These are phyloP conservation scores for Xestia xanthographa DNA, from an alignment of 2,888 invertebrate genomes.

Conservation along the genomic window DNA sequence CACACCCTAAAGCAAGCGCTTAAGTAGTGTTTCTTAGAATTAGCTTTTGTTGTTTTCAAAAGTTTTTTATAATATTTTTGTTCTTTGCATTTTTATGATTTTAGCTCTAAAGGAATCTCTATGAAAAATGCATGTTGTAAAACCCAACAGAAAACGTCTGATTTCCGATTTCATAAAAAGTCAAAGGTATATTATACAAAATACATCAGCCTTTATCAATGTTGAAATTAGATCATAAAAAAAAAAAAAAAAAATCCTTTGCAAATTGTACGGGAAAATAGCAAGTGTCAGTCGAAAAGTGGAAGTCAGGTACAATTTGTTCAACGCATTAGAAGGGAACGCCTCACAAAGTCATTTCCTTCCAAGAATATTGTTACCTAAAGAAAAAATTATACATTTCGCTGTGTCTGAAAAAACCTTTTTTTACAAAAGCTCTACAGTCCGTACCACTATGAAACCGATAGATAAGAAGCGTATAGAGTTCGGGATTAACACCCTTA, in stretches of 20 bases:
- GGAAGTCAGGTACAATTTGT: conserved; percentile 27
- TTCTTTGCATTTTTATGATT: conserved; percentile 30
- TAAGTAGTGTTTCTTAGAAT: conserved; percentile 60
- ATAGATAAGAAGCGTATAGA: conserved; percentile 71
- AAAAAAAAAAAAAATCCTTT: too few species aligned
- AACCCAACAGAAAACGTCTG: conserved; percentile 7
- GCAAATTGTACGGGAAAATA: conserved; percentile 16
- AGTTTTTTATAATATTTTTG: conserved; percentile 26
- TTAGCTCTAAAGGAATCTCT: conserved; percentile 6
- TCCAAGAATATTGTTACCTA: conserved; percentile 47
- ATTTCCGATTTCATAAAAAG: not conserved
- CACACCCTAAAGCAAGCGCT: conserved; percentile 39
- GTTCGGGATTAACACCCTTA: conserved; percentile 74
- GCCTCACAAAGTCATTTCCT: conserved; percentile 44
- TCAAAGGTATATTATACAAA: not conserved
- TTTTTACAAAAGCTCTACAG: conserved; percentile 55
- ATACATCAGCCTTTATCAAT: conserved; percentile 22
- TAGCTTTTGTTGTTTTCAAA: conserved; percentile 45
- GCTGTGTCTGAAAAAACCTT: conserved; percentile 59
- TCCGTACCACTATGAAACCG: conserved; percentile 61
- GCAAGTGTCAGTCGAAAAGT: conserved; percentile 6
- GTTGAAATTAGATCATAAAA: conserved; percentile 32
- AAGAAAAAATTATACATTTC: conserved; percentile 56
- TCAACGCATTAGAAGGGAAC: conserved; percentile 34
- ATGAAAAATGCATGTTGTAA: not conserved